phyloP scores from a whole-genome alignment of 2,888 invertebrate species.

The Orgyia antiqua region DNA sequence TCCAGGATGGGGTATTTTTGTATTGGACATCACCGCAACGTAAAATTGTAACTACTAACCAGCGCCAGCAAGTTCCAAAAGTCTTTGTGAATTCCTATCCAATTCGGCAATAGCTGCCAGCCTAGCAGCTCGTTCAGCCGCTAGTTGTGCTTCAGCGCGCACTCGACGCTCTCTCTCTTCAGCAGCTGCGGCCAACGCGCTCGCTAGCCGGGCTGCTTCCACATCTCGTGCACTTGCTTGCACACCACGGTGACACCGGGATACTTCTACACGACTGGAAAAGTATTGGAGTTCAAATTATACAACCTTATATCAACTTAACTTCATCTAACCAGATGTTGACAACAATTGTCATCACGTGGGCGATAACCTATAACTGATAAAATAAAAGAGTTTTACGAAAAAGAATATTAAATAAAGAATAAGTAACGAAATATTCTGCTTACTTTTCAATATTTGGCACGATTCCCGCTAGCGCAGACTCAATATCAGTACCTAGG shows the following conservation, averaged over 20 bases:
- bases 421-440: neutral
- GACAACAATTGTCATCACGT: too few species aligned
- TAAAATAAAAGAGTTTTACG: too few species aligned
- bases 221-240: conserved; percentile 82
- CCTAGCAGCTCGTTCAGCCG: conserved; percentile 84
- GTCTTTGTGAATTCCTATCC: conserved; percentile 84
- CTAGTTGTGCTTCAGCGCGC: conserved; percentile 79
- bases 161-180: conserved; percentile 77
- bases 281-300: neutral
- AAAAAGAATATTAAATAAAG: neutral
- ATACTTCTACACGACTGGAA: conserved; percentile 51
- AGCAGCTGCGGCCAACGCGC: conserved; percentile 80
- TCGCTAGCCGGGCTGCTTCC: conserved; percentile 80
- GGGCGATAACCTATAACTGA: too few species aligned
- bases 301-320: too few species aligned
- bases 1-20: too few species aligned
- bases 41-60: too few species aligned
- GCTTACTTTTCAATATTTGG: conserved; percentile 66
- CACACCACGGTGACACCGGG: conserved; percentile 76
- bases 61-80: conserved; percentile 79
- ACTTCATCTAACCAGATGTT: too few species aligned
- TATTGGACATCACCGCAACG: too few species aligned
- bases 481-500: conserved; percentile 84
- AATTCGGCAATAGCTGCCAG: conserved; percentile 86
- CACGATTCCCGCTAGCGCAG: conserved; percentile 81